Percentiles rank a stretch among this genome's conserved stretches.
Conservation (phyloP, 2,113 vertebrate species). For the Cheilinus undulatus region DNA sequence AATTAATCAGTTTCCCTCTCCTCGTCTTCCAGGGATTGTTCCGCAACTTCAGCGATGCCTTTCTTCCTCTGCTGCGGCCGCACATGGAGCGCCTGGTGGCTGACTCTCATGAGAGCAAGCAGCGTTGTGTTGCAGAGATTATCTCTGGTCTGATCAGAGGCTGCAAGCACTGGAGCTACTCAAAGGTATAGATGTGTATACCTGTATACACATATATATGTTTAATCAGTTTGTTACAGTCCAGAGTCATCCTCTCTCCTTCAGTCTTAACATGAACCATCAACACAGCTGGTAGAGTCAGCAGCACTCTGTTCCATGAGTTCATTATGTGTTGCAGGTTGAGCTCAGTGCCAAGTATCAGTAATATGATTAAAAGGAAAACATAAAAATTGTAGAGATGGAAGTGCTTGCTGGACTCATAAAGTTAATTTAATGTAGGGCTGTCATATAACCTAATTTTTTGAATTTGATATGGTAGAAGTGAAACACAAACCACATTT, state of each 20-base stretch:
- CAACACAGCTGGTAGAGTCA: conserved; percentile 81
- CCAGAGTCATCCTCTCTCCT: conserved; percentile 51
- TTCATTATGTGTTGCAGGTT: conserved; percentile 83
- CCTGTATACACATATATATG: too few relatives aligned
- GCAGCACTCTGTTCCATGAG: conserved; percentile 79
- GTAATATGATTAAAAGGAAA: too few relatives aligned
- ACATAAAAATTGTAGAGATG: too few relatives aligned
- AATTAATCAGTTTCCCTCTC: not conserved
- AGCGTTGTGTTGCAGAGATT: conserved; percentile 96
- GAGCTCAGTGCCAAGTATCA: conserved; percentile 75
- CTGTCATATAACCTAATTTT: too few relatives aligned
- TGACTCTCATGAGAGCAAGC: conserved; percentile 95
- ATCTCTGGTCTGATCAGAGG: conserved; percentile 96
- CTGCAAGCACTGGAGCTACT: conserved; percentile 96
- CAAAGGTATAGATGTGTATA: conserved; percentile 83
- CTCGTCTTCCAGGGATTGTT: conserved; percentile 89
- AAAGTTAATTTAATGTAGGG: too few relatives aligned
- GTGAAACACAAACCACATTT: too few relatives aligned
- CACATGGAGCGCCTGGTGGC: conserved; percentile 92
- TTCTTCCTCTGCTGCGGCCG: conserved; percentile 90
- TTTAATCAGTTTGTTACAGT: conserved; percentile 81
- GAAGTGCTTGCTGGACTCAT: too few relatives aligned
- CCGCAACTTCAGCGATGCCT: conserved; percentile 92
- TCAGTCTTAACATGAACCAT: conserved; percentile 67
- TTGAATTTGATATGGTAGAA: too few relatives aligned